Evolutionary conservation across 30 jellyfish, hydroid and myxozoan genomes (phyloP).

Genomic region (Pseudorhiza aurosa): DNA sequence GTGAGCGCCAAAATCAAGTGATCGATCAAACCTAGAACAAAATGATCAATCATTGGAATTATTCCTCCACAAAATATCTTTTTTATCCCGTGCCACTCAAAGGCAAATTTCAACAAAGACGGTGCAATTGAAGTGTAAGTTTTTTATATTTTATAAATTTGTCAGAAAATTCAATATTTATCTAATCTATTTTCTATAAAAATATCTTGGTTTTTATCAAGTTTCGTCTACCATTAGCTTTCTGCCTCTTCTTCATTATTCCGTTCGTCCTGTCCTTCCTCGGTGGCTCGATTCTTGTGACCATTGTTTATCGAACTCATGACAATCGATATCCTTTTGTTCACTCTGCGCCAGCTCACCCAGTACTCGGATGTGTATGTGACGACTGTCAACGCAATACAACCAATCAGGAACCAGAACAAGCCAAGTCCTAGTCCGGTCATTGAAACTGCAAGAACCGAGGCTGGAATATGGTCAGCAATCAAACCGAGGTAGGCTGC

Average conservation of each 20-base stretch:
- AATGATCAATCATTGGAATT: too few species aligned
- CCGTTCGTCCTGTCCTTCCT: neutral
- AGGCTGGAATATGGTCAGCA: conserved; percentile 60
- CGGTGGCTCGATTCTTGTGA: neutral
- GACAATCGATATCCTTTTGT: conserved; percentile 66
- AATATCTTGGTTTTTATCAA: neutral
- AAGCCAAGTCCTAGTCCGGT: conserved; percentile 88
- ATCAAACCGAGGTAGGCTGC: conserved; percentile 84
- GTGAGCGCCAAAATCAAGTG: too few species aligned
- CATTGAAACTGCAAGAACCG: conserved; percentile 76
- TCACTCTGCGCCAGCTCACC: conserved; percentile 77
- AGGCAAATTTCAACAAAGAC: too few species aligned
- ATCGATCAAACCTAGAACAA: too few species aligned
- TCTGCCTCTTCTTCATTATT: neutral
- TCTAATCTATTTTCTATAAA: neutral
- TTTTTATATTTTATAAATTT: neutral
- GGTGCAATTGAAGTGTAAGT: neutral
- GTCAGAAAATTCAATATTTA: neutral
- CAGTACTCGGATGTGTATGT: conserved; percentile 88
- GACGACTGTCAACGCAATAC: conserved; percentile 71
- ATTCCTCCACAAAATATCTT: too few species aligned
- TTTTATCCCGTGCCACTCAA: too few species aligned
- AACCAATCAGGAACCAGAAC: conserved; percentile 90
- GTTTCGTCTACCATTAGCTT: neutral
- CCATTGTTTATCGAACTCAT: conserved; percentile 34